Evolutionary conservation across 2,888 invertebrate species (phyloP), one percentile per base, ranked within the genome.

Genomic region (Cataglyphis albicans): DNA sequence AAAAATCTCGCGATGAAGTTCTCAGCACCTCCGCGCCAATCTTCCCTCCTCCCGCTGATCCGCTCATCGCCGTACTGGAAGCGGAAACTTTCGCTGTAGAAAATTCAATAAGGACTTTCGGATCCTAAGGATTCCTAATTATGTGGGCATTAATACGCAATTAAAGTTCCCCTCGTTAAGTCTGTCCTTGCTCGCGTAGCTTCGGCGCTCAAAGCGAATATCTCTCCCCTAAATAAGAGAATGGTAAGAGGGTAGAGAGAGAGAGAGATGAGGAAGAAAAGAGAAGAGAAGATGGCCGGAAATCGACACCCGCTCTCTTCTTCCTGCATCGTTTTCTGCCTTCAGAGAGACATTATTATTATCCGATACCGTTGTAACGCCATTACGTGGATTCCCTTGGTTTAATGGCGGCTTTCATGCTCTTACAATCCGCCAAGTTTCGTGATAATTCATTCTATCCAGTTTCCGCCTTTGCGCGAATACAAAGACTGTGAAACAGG

Each of bases 101-200:
- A 63, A 87, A 87, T 84, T 73, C 83, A 86, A 85, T 88, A 85
- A 86, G 83, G 84, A 91, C 84, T 89, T 90, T 85, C 72, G 64
- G 67, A 48, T 61, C 68, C 44, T 68, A 32, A 84, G 65, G 61
- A 59, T 64, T 75, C 72, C 55, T 89, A 91, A 91, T 91, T 91
- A 88, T 84, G 72, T 72, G 68, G 84, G 80, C 75, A 90, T 90
- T 90, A 90, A 91, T 89, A 88, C 86, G 86, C 85, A 88, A 91
- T 91, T 85, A 81, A 90, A 90, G 86, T 88, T 90, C 81, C 57
- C 67, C 81, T 83, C 84, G 89, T 87, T 86, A 81, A 76, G 55
- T 29, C 65, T 18, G 44, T 64, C n/a, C 85, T 82, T 68, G 73
- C 68, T 70, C 59, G 35, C 70, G 29, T 15, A 63, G 72, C 59